These are phyloP conservation scores for Eublepharis macularius DNA, from an alignment of 2,113 vertebrate species.

Conservation along the genomic window DNA sequence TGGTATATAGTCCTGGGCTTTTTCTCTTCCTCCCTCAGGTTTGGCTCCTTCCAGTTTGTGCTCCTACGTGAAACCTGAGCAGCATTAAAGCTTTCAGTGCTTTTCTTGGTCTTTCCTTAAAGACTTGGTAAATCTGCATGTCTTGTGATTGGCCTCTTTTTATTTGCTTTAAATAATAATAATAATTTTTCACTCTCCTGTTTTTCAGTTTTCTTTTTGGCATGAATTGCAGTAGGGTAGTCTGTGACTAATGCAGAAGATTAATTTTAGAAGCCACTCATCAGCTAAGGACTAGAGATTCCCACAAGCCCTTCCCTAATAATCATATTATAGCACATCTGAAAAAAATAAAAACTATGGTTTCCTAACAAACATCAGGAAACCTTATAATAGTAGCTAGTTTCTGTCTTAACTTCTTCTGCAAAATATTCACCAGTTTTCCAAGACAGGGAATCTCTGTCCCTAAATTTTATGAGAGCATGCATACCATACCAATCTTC, in stretches of 20 bases:
- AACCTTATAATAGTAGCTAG: background rate
- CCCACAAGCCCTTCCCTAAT: accelerated
- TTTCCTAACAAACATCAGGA: background rate
- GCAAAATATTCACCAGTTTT: background rate
- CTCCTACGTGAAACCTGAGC: constrained; percentile 99
- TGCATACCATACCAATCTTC: background rate
- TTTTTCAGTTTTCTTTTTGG: constrained; percentile 62
- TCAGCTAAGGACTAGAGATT: background rate
- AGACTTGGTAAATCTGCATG: constrained; percentile 96
- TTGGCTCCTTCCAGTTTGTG: constrained; percentile 98
- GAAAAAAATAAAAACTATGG: background rate
- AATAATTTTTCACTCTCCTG: constrained; percentile 51
- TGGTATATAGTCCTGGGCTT: constrained; percentile 83
- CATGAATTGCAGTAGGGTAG: background rate
- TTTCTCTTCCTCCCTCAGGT: constrained; percentile 96
- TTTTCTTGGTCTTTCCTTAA: constrained; percentile 99
- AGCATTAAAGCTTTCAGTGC: constrained; percentile 98
- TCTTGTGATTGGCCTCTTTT: constrained; percentile 77
- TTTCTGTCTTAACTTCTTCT: background rate
- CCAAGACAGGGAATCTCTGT: background rate
- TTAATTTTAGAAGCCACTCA: constrained; percentile 3
- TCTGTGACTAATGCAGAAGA: background rate
- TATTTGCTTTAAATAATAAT: constrained; percentile 64
- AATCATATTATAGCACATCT: background rate
- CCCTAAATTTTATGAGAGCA: background rate